phyloP scores from a whole-genome alignment of 2,888 invertebrate genomes.

The Dolichomitus sp. region DNA sequence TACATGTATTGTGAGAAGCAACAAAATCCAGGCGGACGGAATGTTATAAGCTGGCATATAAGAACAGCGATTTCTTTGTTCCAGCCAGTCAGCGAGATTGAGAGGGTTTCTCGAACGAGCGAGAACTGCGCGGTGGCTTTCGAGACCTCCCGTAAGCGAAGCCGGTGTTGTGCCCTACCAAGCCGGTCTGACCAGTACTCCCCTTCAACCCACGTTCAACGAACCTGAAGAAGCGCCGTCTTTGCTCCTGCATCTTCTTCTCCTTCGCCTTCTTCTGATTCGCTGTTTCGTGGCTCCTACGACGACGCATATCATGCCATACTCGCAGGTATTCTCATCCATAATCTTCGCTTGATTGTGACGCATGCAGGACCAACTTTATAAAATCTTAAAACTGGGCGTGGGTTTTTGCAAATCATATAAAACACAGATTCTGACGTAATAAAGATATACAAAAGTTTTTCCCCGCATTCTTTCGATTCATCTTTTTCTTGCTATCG shows the following conservation, averaged over 20 bases:
- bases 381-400: not conserved
- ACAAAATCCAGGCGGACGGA: conserved; percentile 54
- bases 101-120: conserved; percentile 55
- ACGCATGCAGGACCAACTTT: not conserved
- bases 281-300: conserved; percentile 6
- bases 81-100: conserved; percentile 56
- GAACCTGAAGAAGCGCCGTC: conserved; percentile 64
- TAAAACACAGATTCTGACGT: not conserved
- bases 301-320: conserved; percentile 23
- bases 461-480: not conserved
- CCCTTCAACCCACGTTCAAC: conserved; percentile 62
- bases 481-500: not conserved
- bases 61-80: conserved; percentile 75
- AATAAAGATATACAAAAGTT: not conserved
- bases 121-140: conserved; percentile 50
- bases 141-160: conserved; percentile 78
- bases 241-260: conserved; percentile 39
- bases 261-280: conserved; percentile 28
- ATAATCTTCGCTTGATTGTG: conserved; percentile 32
- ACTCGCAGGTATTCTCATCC: conserved; percentile 36
- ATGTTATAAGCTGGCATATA: conserved; percentile 41
- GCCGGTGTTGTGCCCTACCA: conserved; percentile 60
- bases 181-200: conserved; percentile 82
- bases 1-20: conserved; percentile 52
- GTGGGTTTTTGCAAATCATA: not conserved